Base-by-base conservation (phyloP, 92 coral and sea anemone species). In the Galaxea fascicularis region DNA sequence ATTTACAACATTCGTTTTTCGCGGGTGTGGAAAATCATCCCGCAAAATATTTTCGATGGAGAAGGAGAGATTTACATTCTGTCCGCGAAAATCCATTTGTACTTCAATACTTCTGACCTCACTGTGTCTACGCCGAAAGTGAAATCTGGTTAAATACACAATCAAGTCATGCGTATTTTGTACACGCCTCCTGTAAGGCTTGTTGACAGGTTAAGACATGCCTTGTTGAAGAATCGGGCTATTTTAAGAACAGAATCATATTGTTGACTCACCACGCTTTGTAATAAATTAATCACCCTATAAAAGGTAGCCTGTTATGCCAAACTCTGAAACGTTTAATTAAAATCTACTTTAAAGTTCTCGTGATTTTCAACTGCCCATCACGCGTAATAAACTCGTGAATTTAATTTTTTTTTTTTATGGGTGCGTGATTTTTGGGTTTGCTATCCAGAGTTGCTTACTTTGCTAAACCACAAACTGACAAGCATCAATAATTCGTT, bases 21-120 rank as follows among this genome's bases (percentile, higher is more conserved):
- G 84, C n/a, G 75, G 71, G 9, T 72, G 83, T 11, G 93, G 88
- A 86, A 90, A 90, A 82, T 90, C 93, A 35, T 90, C 93, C 14
- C 88, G 74, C 35, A 90, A 46, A 28, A 90, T 90, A 71, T 90
- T 90, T 26, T 86, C 88, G 47, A 90, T 90, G 41, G 93, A 90
- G 29, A 90, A 90, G 4, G 93, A 69, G 4, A 90, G 72, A 27
- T 71, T 79, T 0, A 18, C 84, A 51, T 79, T 79, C 30, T 31
- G 74, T 27, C 71, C 52, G 45, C 21, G 75, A 67, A 52, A 30
- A 56, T 79, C 84, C 84, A 79, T 79, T 21, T 49, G 64, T 25
- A 6, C 27, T 17, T 69, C 31, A 41, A 29, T 52, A 64, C 30
- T 47, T 41, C 26, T 27, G 58, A 45, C 60, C 73, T 52, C 28